These are phyloP conservation scores for Alaudala cheleensis DNA, from an alignment of 2,113 vertebrate genomes.

Conservation along the genomic window DNA sequence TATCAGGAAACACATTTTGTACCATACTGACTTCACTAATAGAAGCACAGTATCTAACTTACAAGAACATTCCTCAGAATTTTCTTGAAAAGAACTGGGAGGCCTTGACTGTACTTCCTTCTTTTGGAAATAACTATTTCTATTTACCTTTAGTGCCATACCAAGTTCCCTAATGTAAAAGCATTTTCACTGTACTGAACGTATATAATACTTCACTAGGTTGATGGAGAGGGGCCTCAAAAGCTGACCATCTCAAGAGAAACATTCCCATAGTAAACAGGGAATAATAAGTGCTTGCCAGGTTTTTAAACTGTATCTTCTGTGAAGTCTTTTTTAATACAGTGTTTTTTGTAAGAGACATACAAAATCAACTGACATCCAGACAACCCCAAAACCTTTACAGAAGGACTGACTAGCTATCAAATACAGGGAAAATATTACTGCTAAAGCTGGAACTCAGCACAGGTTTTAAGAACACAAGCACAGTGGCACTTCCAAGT, in stretches of 20 bases:
- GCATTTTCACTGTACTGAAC: constrained; percentile 53
- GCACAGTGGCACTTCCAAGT: neutral
- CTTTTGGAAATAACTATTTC: constrained; percentile 63
- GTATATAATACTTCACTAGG: constrained; percentile 47
- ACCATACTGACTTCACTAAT: neutral
- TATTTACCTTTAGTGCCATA: neutral
- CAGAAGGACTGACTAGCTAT: neutral
- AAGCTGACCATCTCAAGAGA: constrained; percentile 79
- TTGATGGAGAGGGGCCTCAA: constrained; percentile 71
- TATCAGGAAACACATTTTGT: neutral
- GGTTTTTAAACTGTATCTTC: neutral
- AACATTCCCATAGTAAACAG: constrained; percentile 75
- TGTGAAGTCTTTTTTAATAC: neutral
- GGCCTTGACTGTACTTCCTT: constrained; percentile 72
- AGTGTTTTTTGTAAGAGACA: neutral
- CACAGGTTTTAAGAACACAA: neutral
- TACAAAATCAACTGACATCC: neutral
- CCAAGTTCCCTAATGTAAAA: constrained; percentile 10
- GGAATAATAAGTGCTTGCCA: constrained; percentile 53
- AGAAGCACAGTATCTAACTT: neutral
- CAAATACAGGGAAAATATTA: neutral
- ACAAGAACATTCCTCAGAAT: neutral
- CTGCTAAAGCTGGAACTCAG: neutral
- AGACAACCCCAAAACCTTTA: neutral
- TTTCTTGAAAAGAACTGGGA: neutral